phyloP scores from a whole-genome alignment of 2,888 invertebrate species.

The Ecliptopera silaceata region DNA sequence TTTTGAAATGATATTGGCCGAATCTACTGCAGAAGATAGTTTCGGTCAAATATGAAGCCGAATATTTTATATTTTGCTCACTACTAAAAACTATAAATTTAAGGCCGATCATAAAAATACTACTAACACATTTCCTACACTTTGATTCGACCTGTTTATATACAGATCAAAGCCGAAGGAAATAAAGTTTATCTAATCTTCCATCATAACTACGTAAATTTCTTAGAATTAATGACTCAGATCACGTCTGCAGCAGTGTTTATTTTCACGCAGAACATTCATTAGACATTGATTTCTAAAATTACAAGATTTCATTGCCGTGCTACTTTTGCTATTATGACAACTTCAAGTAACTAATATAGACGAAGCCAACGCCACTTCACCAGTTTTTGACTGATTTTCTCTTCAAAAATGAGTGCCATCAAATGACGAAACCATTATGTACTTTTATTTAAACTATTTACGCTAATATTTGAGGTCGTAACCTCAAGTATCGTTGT shows the following conservation, averaged over 20 bases:
- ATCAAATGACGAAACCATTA: no score
- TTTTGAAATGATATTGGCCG: no score
- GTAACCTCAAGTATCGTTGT: no score
- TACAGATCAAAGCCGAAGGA: constrained; percentile 75
- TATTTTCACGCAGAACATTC: constrained; percentile 41
- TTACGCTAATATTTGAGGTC: no score
- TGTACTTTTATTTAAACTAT: no score
- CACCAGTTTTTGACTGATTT: no score
- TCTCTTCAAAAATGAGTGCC: no score
- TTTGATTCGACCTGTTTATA: constrained; percentile 79
- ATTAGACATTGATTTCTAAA: constrained; percentile 39
- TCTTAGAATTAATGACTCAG: constrained; percentile 55
- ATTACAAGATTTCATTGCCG: neutral
- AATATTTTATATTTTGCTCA: constrained; percentile 2
- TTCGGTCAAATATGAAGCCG: constrained; percentile 1
- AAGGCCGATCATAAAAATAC: constrained; percentile 76
- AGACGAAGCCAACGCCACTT: no score
- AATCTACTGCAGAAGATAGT: neutral
- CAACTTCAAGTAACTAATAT: neutral
- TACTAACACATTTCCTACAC: constrained; percentile 79
- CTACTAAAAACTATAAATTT: constrained; percentile 75
- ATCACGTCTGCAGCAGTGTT: constrained; percentile 40
- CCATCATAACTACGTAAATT: constrained; percentile 58
- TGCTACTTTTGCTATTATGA: neutral
- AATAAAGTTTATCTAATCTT: constrained; percentile 74